Evolutionary conservation across 2,113 vertebrate genomes (phyloP).

Genomic region (Nannospalax galili): DNA sequence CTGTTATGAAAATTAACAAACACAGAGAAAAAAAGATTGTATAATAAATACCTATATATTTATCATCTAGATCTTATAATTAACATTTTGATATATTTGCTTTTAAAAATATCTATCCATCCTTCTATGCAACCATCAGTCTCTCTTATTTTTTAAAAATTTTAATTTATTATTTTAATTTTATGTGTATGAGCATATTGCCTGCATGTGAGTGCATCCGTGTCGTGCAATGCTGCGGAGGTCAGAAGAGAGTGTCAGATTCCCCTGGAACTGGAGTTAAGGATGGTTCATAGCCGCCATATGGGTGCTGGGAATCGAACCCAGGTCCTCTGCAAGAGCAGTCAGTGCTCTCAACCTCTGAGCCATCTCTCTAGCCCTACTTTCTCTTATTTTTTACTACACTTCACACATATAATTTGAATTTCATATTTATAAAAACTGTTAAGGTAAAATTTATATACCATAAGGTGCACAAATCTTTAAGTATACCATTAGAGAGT

Average conservation of each 20-base stretch:
- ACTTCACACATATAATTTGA: not conserved
- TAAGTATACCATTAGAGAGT: not conserved
- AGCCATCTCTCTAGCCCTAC: too few relatives aligned
- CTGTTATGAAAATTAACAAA: slow-evolving; percentile 11
- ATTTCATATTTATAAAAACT: slow-evolving; percentile 38
- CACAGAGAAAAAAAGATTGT: not conserved
- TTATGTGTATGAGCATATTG: too few relatives aligned
- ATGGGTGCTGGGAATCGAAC: too few relatives aligned
- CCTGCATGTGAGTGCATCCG: too few relatives aligned
- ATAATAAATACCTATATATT: not conserved
- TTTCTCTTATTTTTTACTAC: not conserved
- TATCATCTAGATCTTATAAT: not conserved
- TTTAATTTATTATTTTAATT: too few relatives aligned
- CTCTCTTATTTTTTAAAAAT: slow-evolving; percentile 7
- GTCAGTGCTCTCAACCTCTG: too few relatives aligned
- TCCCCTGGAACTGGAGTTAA: too few relatives aligned
- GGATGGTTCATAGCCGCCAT: too few relatives aligned
- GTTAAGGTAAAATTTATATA: slow-evolving; percentile 13
- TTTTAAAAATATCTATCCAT: slow-evolving; percentile 28
- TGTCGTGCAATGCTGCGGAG: too few relatives aligned
- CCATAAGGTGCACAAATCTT: not conserved
- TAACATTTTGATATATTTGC: not conserved
- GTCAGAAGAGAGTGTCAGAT: too few relatives aligned
- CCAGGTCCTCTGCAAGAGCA: too few relatives aligned
- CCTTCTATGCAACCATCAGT: not conserved